Conservation (phyloP, 2,888 invertebrate species). For the Dinocampus coccinellae region DNA sequence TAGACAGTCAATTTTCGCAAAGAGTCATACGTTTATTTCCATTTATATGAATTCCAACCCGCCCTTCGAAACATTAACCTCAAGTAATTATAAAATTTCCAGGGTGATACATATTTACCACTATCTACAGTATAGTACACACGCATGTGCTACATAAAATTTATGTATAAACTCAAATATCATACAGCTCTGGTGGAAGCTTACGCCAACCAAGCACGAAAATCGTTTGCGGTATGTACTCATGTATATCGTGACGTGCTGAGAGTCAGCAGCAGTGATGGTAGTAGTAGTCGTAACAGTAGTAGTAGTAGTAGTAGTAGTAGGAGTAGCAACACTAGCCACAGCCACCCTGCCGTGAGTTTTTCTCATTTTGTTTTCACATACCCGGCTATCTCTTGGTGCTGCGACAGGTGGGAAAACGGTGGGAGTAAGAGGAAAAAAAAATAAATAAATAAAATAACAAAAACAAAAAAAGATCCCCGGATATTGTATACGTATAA, state of each 20-base stretch:
- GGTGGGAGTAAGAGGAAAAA: neutral
- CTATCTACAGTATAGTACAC: neutral
- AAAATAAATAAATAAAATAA: neutral
- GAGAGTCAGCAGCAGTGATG: neutral
- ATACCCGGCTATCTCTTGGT: neutral
- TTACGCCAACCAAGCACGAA: neutral
- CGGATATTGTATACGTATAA: neutral
- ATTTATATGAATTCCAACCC: neutral
- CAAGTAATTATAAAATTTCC: conserved; percentile 11
- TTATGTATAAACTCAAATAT: conserved; percentile 1
- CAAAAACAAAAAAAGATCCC: too few relatives aligned
- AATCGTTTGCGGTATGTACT: neutral
- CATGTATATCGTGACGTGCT: neutral
- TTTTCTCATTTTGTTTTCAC: conserved; percentile 6
- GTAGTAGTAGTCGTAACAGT: neutral
- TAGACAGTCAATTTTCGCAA: neutral
- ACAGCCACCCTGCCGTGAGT: conserved; percentile 19
- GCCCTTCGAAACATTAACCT: neutral
- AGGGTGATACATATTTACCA: neutral
- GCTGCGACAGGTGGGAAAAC: neutral
- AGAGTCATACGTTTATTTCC: neutral
- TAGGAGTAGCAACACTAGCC: neutral
- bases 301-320: too few relatives aligned
- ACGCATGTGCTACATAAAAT: neutral
- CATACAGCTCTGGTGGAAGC: neutral